These are phyloP conservation scores for Tautogolabrus adspersus DNA, from an alignment of 2,113 vertebrate species.

Conservation along the genomic window DNA sequence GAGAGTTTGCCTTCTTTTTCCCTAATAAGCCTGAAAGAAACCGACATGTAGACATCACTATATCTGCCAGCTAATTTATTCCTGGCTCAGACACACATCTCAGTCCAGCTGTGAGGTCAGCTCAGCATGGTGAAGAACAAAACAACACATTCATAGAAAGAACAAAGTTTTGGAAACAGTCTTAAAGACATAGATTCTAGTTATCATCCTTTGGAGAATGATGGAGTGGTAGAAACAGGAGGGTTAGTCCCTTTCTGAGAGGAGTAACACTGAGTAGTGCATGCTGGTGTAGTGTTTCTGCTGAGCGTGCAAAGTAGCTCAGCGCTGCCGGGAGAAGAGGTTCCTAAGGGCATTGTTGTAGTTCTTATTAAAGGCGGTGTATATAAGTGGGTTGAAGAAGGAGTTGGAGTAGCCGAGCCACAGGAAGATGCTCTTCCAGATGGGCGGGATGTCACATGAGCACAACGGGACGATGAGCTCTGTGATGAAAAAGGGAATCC, in stretches of 20 bases:
- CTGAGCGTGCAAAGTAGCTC: conserved; percentile 28
- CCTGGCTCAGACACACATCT: conserved; percentile 12
- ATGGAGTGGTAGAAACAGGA: conserved; percentile 18
- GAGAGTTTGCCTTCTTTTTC: conserved; percentile 16
- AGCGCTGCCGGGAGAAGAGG: conserved; percentile 91
- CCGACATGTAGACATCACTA: background rate
- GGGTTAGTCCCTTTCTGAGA: conserved; percentile 23
- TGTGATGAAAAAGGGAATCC: conserved; percentile 96
- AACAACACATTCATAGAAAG: conserved; percentile 31
- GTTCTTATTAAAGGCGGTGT: conserved; percentile 98
- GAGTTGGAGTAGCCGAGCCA: conserved; percentile 99
- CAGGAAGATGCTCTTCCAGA: conserved; percentile 97
- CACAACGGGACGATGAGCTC: conserved; percentile 94
- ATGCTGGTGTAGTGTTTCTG: conserved; percentile 41
- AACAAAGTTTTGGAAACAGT: conserved; percentile 24
- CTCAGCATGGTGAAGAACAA: conserved; percentile 1
- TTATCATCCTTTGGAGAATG: conserved; percentile 28
- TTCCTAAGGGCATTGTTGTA: conserved; percentile 96
- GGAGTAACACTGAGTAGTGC: conserved; percentile 25
- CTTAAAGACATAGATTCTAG: conserved; percentile 29
- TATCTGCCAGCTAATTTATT: conserved; percentile 11
- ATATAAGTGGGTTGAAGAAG: conserved; percentile 98
- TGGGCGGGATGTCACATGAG: conserved; percentile 89
- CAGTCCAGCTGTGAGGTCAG: conserved; percentile 47
- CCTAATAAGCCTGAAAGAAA: conserved; percentile 27